Base-by-base conservation (phyloP, 2,888 invertebrate genomes). In the Hedya salicella region DNA sequence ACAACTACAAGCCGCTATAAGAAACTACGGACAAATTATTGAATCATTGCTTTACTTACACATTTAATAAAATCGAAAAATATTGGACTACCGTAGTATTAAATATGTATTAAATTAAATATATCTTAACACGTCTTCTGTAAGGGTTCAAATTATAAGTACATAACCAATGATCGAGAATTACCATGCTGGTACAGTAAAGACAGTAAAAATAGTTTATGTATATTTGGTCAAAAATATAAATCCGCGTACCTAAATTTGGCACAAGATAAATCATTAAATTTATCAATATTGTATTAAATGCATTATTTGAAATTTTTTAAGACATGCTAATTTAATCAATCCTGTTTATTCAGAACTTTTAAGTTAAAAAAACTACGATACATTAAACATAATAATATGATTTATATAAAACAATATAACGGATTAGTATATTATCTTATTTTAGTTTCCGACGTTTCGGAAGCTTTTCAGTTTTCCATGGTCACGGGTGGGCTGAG, bases 11-110 rank as follows among this genome's bases (percentile, higher is more conserved):
- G 16, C 14, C 0, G 16, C 6, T 39, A 60, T 39, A 40, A 21
- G 17, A 40, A 16, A 30, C 32, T 62, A 62, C 62, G 19, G 30
- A 52, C 14, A 42, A 8, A 57, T 32, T 42, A 32, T 49, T 52
- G 5, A 30, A 19, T 52, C 17, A 52, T 36, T 21, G 6, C 42
- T 30, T 3, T 11, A 52, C 1, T 5, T 2, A 21, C 21, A 48
- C 14, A 1, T 21, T 14, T n/a, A 36, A 39, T 46, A 30, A 48
- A 59, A 59, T 59, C 39, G 14, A 25, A 49, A 49, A 39, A 59
- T 49, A 59, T 46, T 32, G 30, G 5, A 14, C 17, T 59, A 36
- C 19, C 14, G 9, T 11, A 16, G 13, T 39, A 8, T 21, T 21
- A 4, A 36, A 32, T 4, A 19, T 30, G 13, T n/a, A 25, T 25